A percentile compares a stretch with the other conserved stretches of the same genome.
Conservation (phyloP, 30 jellyfish, hydroid and myxozoan species). For the Aurelia sp. region DNA sequence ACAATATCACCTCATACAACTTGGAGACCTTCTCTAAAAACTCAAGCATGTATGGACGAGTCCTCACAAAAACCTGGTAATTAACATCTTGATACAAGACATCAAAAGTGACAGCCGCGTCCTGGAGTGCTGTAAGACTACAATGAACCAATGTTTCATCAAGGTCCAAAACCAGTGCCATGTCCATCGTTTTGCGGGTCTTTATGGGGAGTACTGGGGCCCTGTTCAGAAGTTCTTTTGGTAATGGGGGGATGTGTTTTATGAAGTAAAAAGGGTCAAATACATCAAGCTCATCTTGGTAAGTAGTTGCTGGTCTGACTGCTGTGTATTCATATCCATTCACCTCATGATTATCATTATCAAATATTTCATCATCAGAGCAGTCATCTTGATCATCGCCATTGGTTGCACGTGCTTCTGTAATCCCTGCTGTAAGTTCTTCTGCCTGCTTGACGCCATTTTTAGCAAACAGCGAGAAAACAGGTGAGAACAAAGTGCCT, state of each 20-base stretch:
- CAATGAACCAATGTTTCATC: constrained; percentile 99
- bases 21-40: constrained; percentile 87
- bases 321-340: constrained; percentile 45
- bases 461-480: constrained; percentile 84
- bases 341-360: constrained; percentile 19
- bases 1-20: constrained; percentile 87
- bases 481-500: constrained; percentile 97
- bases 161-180: constrained; percentile 91
- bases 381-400: constrained; percentile 22
- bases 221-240: constrained; percentile 60
- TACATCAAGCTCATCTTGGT: constrained; percentile 74
- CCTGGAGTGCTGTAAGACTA: constrained; percentile 83
- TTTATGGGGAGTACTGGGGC: constrained; percentile 93
- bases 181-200: constrained; percentile 85
- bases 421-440: constrained; percentile 47
- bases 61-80: constrained; percentile 88
- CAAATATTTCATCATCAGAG: constrained; percentile 17
- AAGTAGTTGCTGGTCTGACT: constrained; percentile 39
- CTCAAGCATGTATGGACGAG: constrained; percentile 90
- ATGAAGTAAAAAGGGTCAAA: constrained; percentile 90
- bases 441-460: constrained; percentile 60
- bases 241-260: constrained; percentile 89
- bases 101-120: constrained; percentile 86
- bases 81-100: constrained; percentile 80
- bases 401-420: constrained; percentile 44